These are phyloP conservation scores for Dorcus parallelipipedus DNA, from an alignment of 2,888 invertebrate genomes.

Conservation along the genomic window DNA sequence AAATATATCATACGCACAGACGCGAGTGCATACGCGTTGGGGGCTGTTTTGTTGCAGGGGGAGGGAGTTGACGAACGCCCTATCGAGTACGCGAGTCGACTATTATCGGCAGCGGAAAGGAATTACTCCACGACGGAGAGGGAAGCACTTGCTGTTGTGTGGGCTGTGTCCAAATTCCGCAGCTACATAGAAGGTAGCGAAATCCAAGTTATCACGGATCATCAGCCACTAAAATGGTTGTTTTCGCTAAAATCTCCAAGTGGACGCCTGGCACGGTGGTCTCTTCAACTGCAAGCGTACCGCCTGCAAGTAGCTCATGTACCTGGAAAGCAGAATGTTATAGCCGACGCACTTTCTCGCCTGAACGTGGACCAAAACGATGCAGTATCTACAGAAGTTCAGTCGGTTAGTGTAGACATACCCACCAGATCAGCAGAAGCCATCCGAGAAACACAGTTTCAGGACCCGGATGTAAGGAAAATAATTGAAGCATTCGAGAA, in stretches of 20 bases:
- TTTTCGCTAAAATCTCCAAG: background rate
- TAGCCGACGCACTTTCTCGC: background rate
- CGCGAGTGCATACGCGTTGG: too few species aligned
- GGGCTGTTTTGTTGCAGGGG: too few species aligned
- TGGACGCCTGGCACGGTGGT: background rate
- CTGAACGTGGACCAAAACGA: background rate
- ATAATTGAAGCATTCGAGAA: constrained; percentile 15
- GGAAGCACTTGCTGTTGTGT: too few species aligned
- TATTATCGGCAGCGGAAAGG: too few species aligned
- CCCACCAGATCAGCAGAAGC: background rate
- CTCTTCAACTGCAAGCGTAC: background rate
- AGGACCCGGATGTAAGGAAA: constrained; percentile 21
- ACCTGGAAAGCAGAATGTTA: background rate
- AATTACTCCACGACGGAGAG: too few species aligned
- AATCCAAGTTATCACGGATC: too few species aligned
- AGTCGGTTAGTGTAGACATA: background rate
- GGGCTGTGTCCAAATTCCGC: too few species aligned
- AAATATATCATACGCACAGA: too few species aligned
- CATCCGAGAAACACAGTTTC: constrained; percentile 15
- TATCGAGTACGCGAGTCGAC: too few species aligned
- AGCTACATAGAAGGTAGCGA: too few species aligned
- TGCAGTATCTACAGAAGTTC: background rate
- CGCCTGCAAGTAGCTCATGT: background rate
- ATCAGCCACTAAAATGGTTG: constrained; percentile 19
- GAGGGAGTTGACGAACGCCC: too few species aligned